Evolutionary conservation across 2,113 vertebrate species (phyloP).

Genomic region (Eonycteris spelaea): DNA sequence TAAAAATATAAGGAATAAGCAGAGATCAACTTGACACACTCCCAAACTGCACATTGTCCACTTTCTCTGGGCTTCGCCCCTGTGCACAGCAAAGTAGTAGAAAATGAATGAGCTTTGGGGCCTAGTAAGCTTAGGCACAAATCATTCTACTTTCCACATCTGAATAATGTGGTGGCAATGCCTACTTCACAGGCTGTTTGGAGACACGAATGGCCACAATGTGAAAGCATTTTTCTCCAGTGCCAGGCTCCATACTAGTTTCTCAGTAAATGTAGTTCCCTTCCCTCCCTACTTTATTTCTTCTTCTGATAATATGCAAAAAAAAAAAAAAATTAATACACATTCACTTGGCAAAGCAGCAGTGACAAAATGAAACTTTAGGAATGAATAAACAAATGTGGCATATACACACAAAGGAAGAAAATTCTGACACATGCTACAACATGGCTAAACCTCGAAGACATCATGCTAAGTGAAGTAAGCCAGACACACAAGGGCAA

Average conservation of each 20-base stretch:
- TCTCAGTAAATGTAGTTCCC: background rate
- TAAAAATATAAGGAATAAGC: background rate
- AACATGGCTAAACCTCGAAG: background rate
- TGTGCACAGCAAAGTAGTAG: background rate
- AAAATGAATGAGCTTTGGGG: background rate
- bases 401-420: background rate
- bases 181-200: background rate
- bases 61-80: background rate
- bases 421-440: background rate
- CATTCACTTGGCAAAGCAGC: background rate
- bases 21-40: background rate
- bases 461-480: background rate
- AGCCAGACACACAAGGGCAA: background rate
- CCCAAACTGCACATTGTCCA: background rate
- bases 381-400: background rate
- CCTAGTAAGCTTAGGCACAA: background rate
- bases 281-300: background rate
- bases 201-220: background rate
- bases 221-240: background rate
- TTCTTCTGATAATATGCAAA: background rate
- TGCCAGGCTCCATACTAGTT: background rate
- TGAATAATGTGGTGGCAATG: accelerated
- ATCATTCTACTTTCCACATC: background rate
- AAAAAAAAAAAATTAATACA: background rate
- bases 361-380: background rate